A percentile compares a stretch with the other conserved stretches of the same genome.
Evolutionary conservation across 2,888 invertebrate genomes (phyloP).

Genomic region (Entomobrya proxima): DNA sequence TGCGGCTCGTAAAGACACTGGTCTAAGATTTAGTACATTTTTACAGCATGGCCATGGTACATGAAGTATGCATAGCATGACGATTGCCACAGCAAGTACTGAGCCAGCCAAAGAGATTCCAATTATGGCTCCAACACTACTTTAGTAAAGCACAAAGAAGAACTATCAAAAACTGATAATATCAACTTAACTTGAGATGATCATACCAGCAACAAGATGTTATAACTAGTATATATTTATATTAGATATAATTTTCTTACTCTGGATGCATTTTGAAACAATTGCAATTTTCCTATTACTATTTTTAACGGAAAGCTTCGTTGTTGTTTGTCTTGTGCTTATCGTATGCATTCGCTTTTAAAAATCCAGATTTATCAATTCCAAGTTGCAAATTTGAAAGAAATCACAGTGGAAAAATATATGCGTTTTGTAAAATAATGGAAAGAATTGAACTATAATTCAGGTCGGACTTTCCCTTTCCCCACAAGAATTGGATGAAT

Average conservation of each 20-base stretch:
- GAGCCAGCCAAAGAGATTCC: constrained; percentile 49
- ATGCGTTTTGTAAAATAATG: not conserved
- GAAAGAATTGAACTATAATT: not conserved
- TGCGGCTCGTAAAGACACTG: too few relatives aligned
- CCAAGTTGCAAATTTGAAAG: not conserved
- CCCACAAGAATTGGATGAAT: too few relatives aligned
- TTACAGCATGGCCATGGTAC: constrained; percentile 49
- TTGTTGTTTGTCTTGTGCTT: not conserved
- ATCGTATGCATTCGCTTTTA: not conserved
- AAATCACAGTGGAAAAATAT: not conserved
- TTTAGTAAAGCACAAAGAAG: not conserved
- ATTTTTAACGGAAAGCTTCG: not conserved
- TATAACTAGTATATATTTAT: too few relatives aligned
- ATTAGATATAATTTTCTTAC: not conserved
- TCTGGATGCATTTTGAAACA: constrained; percentile 27
- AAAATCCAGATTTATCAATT: too few relatives aligned
- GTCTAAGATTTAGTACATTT: not conserved
- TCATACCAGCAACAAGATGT: too few relatives aligned
- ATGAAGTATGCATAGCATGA: constrained; percentile 38
- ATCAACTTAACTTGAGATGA: not conserved
- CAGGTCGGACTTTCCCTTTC: too few relatives aligned
- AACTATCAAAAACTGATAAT: not conserved
- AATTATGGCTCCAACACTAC: constrained; percentile 48
- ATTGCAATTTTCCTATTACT: not conserved
- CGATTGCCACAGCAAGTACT: constrained; percentile 14